phyloP scores from a whole-genome alignment of 2,113 vertebrate genomes.

The Anhinga anhinga region DNA sequence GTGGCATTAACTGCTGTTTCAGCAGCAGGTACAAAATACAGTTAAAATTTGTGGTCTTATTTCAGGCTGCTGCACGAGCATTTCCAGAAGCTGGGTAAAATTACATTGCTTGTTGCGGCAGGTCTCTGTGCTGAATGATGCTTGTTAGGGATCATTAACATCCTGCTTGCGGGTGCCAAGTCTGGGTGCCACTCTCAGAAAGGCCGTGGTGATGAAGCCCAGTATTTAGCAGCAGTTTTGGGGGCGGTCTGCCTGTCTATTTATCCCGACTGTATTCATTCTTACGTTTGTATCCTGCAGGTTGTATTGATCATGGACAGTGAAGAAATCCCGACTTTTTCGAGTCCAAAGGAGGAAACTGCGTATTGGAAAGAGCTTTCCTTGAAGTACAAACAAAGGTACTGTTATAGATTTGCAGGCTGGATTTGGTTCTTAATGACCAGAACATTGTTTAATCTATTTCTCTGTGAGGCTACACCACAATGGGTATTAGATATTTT shows the following conservation, averaged over 20 bases:
- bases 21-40: neutral
- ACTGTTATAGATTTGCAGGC: neutral
- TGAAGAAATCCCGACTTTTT: constrained; percentile 95
- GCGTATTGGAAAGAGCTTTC: constrained; percentile 95
- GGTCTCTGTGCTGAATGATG: neutral
- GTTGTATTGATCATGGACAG: constrained; percentile 89
- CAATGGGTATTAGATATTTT: neutral
- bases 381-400: constrained; percentile 95
- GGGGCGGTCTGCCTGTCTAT: rapidly evolving
- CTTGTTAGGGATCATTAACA: neutral
- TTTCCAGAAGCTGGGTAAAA: neutral
- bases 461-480: neutral
- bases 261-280: neutral
- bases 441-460: neutral
- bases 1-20: neutral
- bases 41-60: rapidly evolving
- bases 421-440: neutral
- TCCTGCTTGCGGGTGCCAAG: neutral
- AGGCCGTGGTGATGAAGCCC: neutral
- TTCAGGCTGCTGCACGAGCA: neutral
- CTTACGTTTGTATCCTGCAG: constrained; percentile 64
- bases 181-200: neutral
- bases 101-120: neutral
- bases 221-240: neutral
- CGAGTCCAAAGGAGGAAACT: constrained; percentile 93